Conservation (phyloP, 2,797 vertebrate species). For the Brotula barbata region DNA sequence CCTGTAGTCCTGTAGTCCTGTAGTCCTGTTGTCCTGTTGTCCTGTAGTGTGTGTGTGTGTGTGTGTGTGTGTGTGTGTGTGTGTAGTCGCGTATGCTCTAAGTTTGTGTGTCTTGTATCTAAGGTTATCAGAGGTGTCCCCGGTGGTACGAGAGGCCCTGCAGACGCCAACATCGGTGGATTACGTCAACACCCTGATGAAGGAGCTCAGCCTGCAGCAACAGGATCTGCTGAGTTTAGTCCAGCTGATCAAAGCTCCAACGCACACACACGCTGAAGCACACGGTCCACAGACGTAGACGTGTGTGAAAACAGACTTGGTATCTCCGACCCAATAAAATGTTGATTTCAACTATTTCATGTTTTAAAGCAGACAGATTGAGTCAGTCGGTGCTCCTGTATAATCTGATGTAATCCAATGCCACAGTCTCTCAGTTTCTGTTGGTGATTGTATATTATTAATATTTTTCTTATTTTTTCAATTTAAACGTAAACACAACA, state of each 20-base stretch:
- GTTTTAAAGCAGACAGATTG: too few relatives aligned
- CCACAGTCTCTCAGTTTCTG: too few relatives aligned
- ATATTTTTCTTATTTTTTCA: too few relatives aligned
- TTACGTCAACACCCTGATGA: slow-evolving; percentile 70
- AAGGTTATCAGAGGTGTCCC: slow-evolving; percentile 76
- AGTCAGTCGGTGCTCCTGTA: too few relatives aligned
- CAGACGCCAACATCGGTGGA: slow-evolving; percentile 50
- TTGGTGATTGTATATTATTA: too few relatives aligned
- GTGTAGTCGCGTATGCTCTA: background rate
- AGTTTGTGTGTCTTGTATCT: slow-evolving; percentile 25
- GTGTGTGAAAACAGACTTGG: background rate
- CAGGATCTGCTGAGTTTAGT: slow-evolving; percentile 71
- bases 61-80: slow-evolving; percentile 1
- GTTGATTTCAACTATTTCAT: background rate
- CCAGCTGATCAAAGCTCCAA: slow-evolving; percentile 57
- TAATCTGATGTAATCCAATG: too few relatives aligned
- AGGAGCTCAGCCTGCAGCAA: slow-evolving; percentile 67
- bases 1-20: too few relatives aligned
- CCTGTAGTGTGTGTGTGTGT: too few relatives aligned
- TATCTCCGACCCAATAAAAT: slow-evolving; percentile 4
- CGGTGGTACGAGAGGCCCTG: slow-evolving; percentile 66
- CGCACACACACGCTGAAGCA: slow-evolving; percentile 31
- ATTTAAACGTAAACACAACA: too few relatives aligned
- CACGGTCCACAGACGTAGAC: background rate
- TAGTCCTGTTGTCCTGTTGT: too few relatives aligned